Evolutionary conservation across 2,797 vertebrate genomes (phyloP).

Genomic region (Silurus aristotelis): DNA sequence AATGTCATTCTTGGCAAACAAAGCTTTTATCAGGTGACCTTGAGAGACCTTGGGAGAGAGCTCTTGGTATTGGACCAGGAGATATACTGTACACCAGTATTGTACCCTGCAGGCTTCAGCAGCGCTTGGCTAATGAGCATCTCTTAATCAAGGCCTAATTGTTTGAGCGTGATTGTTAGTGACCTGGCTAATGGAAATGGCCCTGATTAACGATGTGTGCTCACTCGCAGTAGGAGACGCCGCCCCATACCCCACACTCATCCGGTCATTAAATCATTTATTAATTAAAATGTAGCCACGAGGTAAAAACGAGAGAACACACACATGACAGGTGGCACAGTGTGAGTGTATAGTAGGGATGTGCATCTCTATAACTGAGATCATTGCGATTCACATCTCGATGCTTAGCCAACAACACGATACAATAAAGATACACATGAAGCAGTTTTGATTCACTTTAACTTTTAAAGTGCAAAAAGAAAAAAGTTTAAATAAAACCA

Average conservation of each 20-base stretch:
- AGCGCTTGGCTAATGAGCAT: constrained; percentile 69
- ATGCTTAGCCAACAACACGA: too few species aligned
- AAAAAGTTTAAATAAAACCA: too few species aligned
- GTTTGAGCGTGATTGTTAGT: constrained; percentile 74
- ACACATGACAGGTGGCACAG: constrained; percentile 25
- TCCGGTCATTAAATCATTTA: constrained; percentile 59
- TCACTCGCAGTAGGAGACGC: constrained; percentile 72
- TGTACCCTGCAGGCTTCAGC: constrained; percentile 47
- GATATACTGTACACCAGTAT: constrained; percentile 10
- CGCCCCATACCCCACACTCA: constrained; percentile 64
- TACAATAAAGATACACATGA: too few species aligned
- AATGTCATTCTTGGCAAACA: neutral
- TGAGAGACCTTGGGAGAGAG: constrained; percentile 3
- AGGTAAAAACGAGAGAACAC: constrained; percentile 32
- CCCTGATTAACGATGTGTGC: constrained; percentile 79
- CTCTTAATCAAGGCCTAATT: constrained; percentile 82
- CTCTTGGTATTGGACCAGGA: neutral
- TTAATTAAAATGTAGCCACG: constrained; percentile 69
- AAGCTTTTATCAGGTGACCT: constrained; percentile 11
- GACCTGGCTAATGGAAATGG: constrained; percentile 73
- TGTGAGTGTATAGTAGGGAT: neutral
- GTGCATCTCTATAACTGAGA: too few species aligned
- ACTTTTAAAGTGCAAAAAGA: too few species aligned
- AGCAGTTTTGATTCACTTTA: too few species aligned
- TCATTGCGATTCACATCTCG: too few species aligned